Evolutionary conservation across 2,888 invertebrate species (phyloP).

Genomic region (Isotomurus palustris): DNA sequence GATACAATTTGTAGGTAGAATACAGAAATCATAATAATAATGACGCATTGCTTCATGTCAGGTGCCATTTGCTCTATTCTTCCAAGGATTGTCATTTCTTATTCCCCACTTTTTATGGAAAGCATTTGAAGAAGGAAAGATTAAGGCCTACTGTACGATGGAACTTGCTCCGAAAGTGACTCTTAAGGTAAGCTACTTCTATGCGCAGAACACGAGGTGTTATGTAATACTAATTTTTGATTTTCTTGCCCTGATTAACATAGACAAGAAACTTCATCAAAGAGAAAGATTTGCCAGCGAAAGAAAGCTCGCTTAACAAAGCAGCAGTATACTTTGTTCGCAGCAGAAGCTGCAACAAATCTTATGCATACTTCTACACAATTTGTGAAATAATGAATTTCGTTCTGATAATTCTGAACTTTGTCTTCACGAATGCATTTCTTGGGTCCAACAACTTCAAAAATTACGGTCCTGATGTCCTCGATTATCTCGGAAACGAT

Average conservation of each 20-base stretch:
- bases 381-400: conserved; percentile 46
- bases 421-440: conserved; percentile 48
- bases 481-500: conserved; percentile 34
- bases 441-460: conserved; percentile 47
- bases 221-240: too few relatives aligned
- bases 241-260: not conserved
- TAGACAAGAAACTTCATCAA: conserved; percentile 13
- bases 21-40: not conserved
- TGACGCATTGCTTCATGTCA: conserved; percentile 16
- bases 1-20: not conserved
- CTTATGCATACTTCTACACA: conserved; percentile 40
- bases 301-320: conserved; percentile 18
- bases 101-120: conserved; percentile 49
- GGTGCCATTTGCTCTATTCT: conserved; percentile 50
- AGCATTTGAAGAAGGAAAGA: conserved; percentile 46
- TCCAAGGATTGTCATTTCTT: conserved; percentile 49
- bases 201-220: too few relatives aligned
- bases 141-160: conserved; percentile 40
- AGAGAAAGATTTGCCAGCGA: conserved; percentile 15
- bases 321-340: conserved; percentile 40
- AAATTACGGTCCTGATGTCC: conserved; percentile 47
- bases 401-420: conserved; percentile 47
- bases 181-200: too few relatives aligned
- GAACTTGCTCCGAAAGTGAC: conserved; percentile 29
- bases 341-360: conserved; percentile 32